Evolutionary conservation across 2,797 vertebrate species (phyloP), one percentile per base, ranked within the genome.

Genomic region (Crenichthys baileyi): DNA sequence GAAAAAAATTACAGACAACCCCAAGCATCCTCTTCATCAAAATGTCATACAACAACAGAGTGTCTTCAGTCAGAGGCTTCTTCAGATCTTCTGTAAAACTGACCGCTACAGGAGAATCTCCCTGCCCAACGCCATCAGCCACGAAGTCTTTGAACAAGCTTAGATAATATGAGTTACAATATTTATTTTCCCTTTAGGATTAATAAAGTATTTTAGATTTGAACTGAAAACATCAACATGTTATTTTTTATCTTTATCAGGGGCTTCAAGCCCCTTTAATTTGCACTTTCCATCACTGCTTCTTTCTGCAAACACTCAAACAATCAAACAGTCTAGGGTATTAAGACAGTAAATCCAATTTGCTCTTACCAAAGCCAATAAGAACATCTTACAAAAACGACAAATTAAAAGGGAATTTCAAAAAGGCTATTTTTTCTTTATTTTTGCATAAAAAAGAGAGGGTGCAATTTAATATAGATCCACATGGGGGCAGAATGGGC

Each of bases 401-500:
- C 41, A n/a, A n/a, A 26, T 15, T 13, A 0, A 12, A 11, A 44
- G 5, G 12, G 4, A 51, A 0, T 36, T 20, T 63, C 18, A 36
- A 13, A 4, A 9, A 63, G 36, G 46, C 46, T 48, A 0, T 1
- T 55, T 11, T n/a, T 56, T 56, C 24, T 55, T 55, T 22, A 1
- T 55, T 55, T 55, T 16, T 70, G 9, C 7, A 46, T 2, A 26
- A 4, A n/a, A 65, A 5, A 65, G 29, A 65, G 44, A 70, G 7
- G 41, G n/a, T 70, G 67, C 67, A 70, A 70, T 7, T 46, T 48
- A 15, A n/a, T 70, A 46, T 70, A 3, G 24, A 70, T 48, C 67
- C 44, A 70, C 67, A 70, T 6, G 67, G 22, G 67, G 67, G 67
- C 41, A 70, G 67, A 70, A 70, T 13, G 67, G 41, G 67, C 4